Conservation (phyloP, 2,888 invertebrate species). For the Sinohyriopsis cumingii region DNA sequence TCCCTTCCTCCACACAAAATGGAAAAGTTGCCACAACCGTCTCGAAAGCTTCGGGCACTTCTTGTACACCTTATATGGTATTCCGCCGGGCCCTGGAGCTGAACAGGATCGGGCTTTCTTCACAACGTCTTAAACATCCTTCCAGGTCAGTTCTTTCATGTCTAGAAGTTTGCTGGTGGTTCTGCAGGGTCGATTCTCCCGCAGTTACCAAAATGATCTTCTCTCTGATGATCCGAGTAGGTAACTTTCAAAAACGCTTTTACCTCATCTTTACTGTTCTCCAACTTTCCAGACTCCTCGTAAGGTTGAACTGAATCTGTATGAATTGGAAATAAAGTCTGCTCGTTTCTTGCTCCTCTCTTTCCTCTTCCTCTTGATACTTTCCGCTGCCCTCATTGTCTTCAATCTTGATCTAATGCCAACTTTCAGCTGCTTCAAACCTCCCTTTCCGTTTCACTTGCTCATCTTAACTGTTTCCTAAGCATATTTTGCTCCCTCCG, state of each 20-base stretch:
- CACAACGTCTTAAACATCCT: constrained; percentile 10
- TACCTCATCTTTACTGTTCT: constrained; percentile 12
- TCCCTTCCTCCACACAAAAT: constrained; percentile 18
- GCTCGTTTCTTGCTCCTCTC: background rate
- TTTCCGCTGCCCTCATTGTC: background rate
- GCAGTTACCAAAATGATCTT: constrained; percentile 8
- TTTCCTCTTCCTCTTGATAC: background rate
- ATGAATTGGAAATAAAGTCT: constrained; percentile 10
- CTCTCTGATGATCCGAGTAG: constrained; percentile 2
- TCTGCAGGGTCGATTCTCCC: constrained; percentile 5
- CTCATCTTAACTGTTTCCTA: background rate
- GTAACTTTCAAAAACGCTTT: constrained; percentile 6
- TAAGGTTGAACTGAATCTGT: constrained; percentile 6
- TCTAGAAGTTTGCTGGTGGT: constrained; percentile 7
- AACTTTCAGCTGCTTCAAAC: background rate
- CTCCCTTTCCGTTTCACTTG: background rate
- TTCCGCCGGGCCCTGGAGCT: constrained; percentile 19
- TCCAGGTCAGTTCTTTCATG: constrained; percentile 9
- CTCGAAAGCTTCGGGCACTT: constrained; percentile 19
- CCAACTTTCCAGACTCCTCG: constrained; percentile 8
- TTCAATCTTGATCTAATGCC: background rate
- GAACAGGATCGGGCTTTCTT: constrained; percentile 16
- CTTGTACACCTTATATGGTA: constrained; percentile 24
- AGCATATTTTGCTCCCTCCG: background rate
- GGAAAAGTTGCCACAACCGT: constrained; percentile 10